phyloP scores from a whole-genome alignment of 2,113 vertebrate genomes.

The Calidris pugnax region DNA sequence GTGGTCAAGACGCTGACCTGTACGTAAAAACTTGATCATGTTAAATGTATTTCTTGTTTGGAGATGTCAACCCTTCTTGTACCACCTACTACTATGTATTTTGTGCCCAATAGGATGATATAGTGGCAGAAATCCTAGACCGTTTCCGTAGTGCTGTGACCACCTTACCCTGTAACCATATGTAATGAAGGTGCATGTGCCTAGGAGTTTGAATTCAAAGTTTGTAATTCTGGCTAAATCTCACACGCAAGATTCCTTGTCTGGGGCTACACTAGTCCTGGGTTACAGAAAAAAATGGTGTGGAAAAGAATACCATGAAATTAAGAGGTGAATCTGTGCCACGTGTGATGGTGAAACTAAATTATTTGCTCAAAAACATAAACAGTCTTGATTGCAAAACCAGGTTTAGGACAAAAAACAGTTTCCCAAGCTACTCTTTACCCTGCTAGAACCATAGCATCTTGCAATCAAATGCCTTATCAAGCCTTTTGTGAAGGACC shows the following conservation, averaged over 20 bases:
- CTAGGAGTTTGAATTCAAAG: background rate
- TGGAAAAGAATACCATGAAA: background rate
- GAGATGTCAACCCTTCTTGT: background rate
- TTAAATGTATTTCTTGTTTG: background rate
- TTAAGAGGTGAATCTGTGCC: background rate
- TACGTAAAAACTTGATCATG: background rate
- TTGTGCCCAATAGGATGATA: background rate
- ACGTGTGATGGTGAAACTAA: background rate
- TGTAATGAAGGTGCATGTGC: background rate
- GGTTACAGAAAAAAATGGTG: background rate
- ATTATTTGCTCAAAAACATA: background rate
- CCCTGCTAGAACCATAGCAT: background rate
- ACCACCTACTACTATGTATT: background rate
- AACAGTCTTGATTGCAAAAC: accelerated
- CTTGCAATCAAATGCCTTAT: slow-evolving; percentile 6
- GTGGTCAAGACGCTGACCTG: background rate
- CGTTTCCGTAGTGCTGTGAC: background rate
- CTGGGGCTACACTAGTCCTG: background rate
- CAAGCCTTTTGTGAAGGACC: background rate
- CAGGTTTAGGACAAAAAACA: background rate
- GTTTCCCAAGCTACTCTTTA: background rate
- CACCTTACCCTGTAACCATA: background rate
- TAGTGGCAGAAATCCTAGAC: background rate
- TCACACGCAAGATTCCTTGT: background rate
- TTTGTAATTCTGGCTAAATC: background rate